phyloP scores from a whole-genome alignment of 2,888 invertebrate genomes.

The Teleiodes luculella region DNA sequence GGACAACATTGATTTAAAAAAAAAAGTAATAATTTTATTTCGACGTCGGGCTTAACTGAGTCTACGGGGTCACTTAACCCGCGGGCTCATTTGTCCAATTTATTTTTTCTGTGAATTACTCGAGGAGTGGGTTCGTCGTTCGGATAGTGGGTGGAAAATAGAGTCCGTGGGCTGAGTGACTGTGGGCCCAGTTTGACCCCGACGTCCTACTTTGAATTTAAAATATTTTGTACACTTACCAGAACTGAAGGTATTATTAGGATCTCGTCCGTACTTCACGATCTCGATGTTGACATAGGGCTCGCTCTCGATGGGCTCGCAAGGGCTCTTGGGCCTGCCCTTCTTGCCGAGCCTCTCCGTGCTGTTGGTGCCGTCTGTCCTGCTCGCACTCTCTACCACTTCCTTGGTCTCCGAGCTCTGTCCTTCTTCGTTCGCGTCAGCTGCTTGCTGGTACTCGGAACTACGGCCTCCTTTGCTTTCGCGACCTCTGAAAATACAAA shows the following conservation, averaged over 20 bases:
- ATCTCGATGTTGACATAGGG: constrained; percentile 84
- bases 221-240: no score
- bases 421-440: constrained; percentile 37
- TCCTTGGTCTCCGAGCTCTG: constrained; percentile 39
- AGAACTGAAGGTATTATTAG: constrained; percentile 84
- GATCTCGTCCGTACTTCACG: constrained; percentile 83
- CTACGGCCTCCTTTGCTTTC: constrained; percentile 65
- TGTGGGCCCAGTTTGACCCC: no score
- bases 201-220: no score
- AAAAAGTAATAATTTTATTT: no score
- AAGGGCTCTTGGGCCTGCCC: constrained; percentile 80
- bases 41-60: no score
- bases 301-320: constrained; percentile 82
- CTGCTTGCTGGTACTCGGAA: constrained; percentile 38
- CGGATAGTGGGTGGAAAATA: no score
- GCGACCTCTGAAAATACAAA: constrained; percentile 47
- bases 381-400: constrained; percentile 33
- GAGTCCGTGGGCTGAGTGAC: no score
- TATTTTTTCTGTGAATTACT: no score
- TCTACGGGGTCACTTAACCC: no score
- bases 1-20: no score
- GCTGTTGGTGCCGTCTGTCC: constrained; percentile 40
- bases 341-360: constrained; percentile 60
- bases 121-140: no score
- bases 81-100: no score